These are phyloP conservation scores for Anas platyrhynchos DNA, from an alignment of 2,113 vertebrate genomes.

Conservation along the genomic window DNA sequence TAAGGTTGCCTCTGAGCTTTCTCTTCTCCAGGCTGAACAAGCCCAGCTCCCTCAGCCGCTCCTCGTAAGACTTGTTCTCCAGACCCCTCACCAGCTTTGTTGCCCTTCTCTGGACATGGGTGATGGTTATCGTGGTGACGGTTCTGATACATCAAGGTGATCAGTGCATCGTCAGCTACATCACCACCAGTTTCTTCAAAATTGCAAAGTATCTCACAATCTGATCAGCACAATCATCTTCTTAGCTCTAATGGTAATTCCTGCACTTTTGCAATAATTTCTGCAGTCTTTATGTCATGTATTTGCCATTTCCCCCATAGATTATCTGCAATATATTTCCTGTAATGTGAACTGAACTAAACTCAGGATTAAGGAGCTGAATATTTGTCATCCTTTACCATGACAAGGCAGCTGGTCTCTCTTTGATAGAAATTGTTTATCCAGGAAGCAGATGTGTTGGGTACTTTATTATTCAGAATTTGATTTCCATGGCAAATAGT, in stretches of 20 bases:
- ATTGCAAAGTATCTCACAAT: not conserved
- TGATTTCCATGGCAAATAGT: not conserved
- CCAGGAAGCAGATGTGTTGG: not conserved
- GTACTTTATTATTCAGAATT: conserved; percentile 39
- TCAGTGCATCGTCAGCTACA: not conserved
- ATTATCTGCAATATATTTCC: not conserved
- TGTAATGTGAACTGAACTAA: not conserved
- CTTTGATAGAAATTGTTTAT: conserved; percentile 14
- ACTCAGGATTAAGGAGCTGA: not conserved
- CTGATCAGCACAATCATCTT: not conserved
- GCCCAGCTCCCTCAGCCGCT: too few relatives aligned
- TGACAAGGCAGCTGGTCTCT: conserved; percentile 10
- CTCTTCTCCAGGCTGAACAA: too few relatives aligned
- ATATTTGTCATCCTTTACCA: not conserved
- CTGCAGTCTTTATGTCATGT: not conserved
- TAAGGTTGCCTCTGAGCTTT: too few relatives aligned
- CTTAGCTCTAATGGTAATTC: not conserved
- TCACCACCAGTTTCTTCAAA: not conserved
- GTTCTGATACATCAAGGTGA: not conserved
- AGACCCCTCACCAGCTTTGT: too few relatives aligned
- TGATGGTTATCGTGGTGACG: not conserved
- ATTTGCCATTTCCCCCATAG: not conserved
- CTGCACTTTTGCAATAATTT: not conserved
- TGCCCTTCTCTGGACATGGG: too few relatives aligned
- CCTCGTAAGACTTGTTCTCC: too few relatives aligned